phyloP scores from a whole-genome alignment of 2,888 invertebrate genomes.

The Carterocephalus palaemon region DNA sequence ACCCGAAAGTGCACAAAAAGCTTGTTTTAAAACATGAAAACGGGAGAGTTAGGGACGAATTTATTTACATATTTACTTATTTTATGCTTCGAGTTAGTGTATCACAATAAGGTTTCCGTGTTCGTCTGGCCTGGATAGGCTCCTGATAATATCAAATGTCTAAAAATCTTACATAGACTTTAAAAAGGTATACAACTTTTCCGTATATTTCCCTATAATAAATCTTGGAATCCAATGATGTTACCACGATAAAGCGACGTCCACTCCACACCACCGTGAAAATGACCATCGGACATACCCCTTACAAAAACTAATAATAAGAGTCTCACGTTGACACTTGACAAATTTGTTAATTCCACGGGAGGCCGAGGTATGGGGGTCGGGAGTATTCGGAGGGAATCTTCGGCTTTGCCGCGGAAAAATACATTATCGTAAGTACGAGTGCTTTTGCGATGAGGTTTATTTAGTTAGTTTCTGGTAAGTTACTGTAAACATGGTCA shows the following conservation, averaged over 20 bases:
- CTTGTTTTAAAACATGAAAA: too few relatives aligned
- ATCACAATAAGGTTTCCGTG: too few relatives aligned
- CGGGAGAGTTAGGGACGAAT: too few relatives aligned
- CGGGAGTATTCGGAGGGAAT: conserved; percentile 11
- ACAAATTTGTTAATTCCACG: conserved; percentile 73
- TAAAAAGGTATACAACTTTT: too few relatives aligned
- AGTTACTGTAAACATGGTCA: too few relatives aligned
- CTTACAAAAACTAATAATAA: conserved; percentile 67
- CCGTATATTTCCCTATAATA: conserved; percentile 2
- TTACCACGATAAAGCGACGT: background rate
- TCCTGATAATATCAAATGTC: too few relatives aligned
- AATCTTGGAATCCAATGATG: conserved; percentile 10
- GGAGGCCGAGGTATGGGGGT: conserved; percentile 19
- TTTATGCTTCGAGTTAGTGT: too few relatives aligned
- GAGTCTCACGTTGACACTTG: conserved; percentile 64
- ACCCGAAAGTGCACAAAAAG: too few relatives aligned
- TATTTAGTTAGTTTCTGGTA: conserved; percentile 5
- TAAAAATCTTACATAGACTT: too few relatives aligned
- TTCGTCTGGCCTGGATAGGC: too few relatives aligned
- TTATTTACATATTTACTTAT: too few relatives aligned
- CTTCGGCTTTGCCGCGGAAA: conserved; percentile 14
- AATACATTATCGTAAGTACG: conserved; percentile 12
- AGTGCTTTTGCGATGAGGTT: background rate
- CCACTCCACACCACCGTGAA: conserved; percentile 41
- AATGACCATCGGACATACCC: conserved; percentile 34